A percentile compares a stretch with the other conserved stretches of the same genome.
These are phyloP conservation scores for Scaeva pyrastri DNA, from an alignment of 2,888 invertebrate genomes.

Conservation along the genomic window DNA sequence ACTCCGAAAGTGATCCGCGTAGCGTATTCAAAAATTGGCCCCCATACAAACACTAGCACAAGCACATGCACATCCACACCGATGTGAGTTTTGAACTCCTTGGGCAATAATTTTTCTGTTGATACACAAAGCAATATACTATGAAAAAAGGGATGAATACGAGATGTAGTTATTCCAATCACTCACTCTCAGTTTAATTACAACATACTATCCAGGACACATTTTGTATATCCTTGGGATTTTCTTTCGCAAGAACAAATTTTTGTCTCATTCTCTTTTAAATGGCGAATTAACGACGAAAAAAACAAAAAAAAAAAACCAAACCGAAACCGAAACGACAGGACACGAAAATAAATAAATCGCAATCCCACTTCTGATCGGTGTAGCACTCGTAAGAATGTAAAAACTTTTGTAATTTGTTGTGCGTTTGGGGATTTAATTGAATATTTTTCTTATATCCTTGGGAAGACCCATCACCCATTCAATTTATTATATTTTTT, in stretches of 20 bases:
- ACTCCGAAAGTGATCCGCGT: conserved; percentile 37
- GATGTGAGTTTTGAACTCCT: not conserved
- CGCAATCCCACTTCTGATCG: conserved; percentile 19
- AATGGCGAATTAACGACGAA: too few species aligned
- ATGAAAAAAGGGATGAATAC: conserved; percentile 11
- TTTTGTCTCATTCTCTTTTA: conserved; percentile 11
- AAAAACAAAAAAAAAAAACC: too few species aligned
- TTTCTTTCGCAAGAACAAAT: conserved; percentile 18
- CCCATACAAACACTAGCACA: too few species aligned
- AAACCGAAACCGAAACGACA: too few species aligned
- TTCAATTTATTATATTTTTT: not conserved
- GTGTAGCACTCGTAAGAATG: not conserved
- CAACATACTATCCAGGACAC: conserved; percentile 54
- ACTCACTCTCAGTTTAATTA: conserved; percentile 48
- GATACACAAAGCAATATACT: conserved; percentile 10
- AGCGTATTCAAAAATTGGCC: not conserved
- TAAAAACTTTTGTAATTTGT: not conserved
- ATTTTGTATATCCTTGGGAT: conserved; percentile 42
- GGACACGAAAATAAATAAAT: conserved; percentile 11
- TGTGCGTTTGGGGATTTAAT: not conserved
- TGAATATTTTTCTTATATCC: not conserved
- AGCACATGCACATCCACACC: not conserved
- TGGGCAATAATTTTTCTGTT: conserved; percentile 50
- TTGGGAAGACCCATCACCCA: not conserved
- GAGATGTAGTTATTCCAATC: conserved; percentile 39